A percentile compares a stretch with the other conserved stretches of the same genome.
These are phyloP conservation scores for Prochilodus magdalenae DNA, from an alignment of 2,113 vertebrate genomes.

Conservation along the genomic window DNA sequence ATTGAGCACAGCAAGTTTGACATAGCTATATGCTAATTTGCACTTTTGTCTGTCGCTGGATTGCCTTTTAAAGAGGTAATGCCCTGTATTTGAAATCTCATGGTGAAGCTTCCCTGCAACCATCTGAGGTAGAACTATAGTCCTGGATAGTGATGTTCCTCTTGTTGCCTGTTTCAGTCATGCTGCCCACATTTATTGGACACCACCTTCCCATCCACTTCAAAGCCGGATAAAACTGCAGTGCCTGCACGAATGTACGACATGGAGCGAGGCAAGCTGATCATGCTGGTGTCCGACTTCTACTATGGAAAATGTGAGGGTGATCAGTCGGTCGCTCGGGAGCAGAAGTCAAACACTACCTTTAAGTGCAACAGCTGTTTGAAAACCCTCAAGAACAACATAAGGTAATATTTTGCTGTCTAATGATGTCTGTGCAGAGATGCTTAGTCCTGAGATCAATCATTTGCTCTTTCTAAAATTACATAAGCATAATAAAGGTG, in stretches of 20 bases:
- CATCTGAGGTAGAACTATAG: background rate
- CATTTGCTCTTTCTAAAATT: too few relatives aligned
- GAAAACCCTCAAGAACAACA: conserved; percentile 97
- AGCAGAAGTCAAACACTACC: conserved; percentile 85
- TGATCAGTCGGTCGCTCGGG: conserved; percentile 74
- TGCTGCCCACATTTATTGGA: conserved; percentile 83
- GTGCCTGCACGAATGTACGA: conserved; percentile 66
- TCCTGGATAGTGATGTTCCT: background rate
- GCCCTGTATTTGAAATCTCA: background rate
- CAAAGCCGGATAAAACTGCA: conserved; percentile 65
- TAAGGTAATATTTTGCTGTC: conserved; percentile 80
- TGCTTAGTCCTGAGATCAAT: too few relatives aligned
- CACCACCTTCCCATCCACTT: conserved; percentile 66
- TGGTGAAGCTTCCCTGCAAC: background rate
- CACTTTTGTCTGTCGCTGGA: background rate
- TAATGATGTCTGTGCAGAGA: background rate
- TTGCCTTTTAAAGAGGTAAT: background rate
- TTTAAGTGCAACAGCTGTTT: conserved; percentile 97
- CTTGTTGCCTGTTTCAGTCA: conserved; percentile 7
- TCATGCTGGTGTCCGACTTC: conserved; percentile 97
- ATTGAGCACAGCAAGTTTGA: background rate
- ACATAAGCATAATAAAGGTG: too few relatives aligned
- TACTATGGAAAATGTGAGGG: conserved; percentile 94
- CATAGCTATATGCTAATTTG: too few relatives aligned
- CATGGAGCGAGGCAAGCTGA: conserved; percentile 87